A percentile compares a stretch with the other conserved stretches of the same genome.
Conservation (phyloP, 1,140 invertebrate genomes). For the Physella acuta region DNA sequence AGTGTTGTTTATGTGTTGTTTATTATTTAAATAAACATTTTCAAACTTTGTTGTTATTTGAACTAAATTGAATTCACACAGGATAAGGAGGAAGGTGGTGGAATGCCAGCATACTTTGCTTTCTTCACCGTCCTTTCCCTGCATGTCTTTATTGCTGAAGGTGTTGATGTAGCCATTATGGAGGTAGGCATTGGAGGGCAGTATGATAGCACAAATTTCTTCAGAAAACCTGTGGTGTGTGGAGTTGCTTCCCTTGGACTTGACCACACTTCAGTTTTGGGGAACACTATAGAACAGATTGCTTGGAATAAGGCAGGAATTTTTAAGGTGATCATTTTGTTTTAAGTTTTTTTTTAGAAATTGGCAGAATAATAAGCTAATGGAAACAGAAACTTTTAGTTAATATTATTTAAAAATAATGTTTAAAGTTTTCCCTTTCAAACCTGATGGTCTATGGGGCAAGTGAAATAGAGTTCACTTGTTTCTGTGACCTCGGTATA, state of each 20-base stretch:
- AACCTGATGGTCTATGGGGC: too few species aligned
- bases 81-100: constrained; percentile 1
- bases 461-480: too few species aligned
- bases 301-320: constrained; percentile 95
- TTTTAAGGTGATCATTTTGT: constrained; percentile 85
- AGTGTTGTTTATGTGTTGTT: too few species aligned
- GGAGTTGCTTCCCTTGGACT: constrained; percentile 88
- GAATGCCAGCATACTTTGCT: constrained; percentile 90
- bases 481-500: too few species aligned
- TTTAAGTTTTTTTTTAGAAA: too few species aligned
- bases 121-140: constrained; percentile 92
- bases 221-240: constrained; percentile 70
- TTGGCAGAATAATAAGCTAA: too few species aligned
- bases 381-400: too few species aligned
- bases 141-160: constrained; percentile 81
- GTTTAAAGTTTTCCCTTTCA: too few species aligned
- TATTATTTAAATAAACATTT: too few species aligned
- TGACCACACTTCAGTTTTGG: constrained; percentile 83
- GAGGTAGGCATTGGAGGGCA: constrained; percentile 98
- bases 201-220: constrained; percentile 90
- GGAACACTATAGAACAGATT: constrained; percentile 82
- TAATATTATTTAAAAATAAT: too few species aligned
- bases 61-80: too few species aligned
- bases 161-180: constrained; percentile 86
- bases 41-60: too few species aligned